Evolutionary conservation across 1,140 invertebrate genomes (phyloP).

Genomic region (Trachymyrmex septentrionalis): DNA sequence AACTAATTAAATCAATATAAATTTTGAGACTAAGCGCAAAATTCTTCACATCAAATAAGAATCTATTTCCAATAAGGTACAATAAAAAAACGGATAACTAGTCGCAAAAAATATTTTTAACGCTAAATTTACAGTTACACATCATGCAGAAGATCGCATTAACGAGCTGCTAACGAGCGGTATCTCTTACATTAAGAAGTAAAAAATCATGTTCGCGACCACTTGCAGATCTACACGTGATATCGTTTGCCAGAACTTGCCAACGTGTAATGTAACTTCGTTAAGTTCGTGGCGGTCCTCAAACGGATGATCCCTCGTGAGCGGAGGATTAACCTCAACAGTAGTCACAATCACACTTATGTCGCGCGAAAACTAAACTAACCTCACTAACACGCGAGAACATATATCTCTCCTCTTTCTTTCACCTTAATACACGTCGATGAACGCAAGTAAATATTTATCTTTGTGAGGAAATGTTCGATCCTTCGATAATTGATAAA

Average conservation of each 20-base stretch:
- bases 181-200: constrained; percentile 36
- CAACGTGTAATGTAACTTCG: constrained; percentile 18
- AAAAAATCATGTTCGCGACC: constrained; percentile 2
- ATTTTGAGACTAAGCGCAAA: background rate
- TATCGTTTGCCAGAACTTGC: background rate
- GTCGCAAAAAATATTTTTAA: background rate
- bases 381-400: too few relatives aligned
- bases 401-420: background rate
- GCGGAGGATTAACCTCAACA: background rate
- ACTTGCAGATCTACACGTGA: background rate
- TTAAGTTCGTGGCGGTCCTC: background rate
- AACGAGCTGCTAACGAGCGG: background rate
- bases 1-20: background rate
- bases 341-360: background rate
- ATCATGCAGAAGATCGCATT: constrained; percentile 39
- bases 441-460: background rate
- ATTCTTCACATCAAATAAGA: background rate
- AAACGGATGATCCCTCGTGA: background rate
- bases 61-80: background rate
- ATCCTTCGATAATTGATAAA: background rate
- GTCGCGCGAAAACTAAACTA: background rate
- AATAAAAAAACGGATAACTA: background rate
- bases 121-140: constrained; percentile 17
- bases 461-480: background rate
- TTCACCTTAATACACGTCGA: background rate